Evolutionary conservation across 2,888 invertebrate species (phyloP).

Genomic region (Dendrolimus pini): DNA sequence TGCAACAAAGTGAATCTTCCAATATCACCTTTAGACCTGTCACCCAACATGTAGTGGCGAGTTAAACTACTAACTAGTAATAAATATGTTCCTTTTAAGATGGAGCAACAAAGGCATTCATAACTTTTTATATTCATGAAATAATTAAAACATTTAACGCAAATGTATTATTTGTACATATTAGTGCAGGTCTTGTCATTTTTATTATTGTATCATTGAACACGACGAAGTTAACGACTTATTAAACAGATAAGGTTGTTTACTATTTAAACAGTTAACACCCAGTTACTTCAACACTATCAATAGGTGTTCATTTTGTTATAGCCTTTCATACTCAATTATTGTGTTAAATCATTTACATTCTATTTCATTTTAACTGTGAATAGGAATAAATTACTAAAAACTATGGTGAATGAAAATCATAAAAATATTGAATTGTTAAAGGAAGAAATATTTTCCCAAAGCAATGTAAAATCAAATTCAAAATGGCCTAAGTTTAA

Average conservation of each 20-base stretch:
- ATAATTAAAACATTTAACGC: no score
- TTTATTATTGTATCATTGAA: slow-evolving; percentile 31
- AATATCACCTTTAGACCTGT: no score
- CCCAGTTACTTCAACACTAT: slow-evolving; percentile 23
- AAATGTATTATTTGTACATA: background rate
- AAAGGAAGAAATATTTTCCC: slow-evolving; percentile 19
- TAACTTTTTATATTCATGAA: no score
- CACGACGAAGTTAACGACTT: slow-evolving; percentile 46
- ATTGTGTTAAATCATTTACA: slow-evolving; percentile 4
- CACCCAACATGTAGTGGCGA: no score
- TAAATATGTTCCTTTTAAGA: no score
- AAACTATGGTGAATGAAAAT: slow-evolving; percentile 16
- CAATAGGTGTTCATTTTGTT: slow-evolving; percentile 20
- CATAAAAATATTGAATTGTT: slow-evolving; percentile 15
- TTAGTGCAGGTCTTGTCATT: slow-evolving; percentile 20
- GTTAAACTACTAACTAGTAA: no score
- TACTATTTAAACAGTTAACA: slow-evolving; percentile 29
- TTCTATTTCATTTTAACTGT: slow-evolving; percentile 10
- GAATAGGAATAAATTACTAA: slow-evolving; percentile 1
- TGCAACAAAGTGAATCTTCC: no score
- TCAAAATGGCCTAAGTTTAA: slow-evolving; percentile 46
- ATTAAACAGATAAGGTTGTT: slow-evolving; percentile 51
- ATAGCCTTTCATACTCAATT: background rate
- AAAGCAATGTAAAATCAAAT: slow-evolving; percentile 16
- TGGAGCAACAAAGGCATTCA: no score